These are phyloP conservation scores for Naso thynnoides DNA, from an alignment of 2,797 vertebrate genomes.

Conservation along the genomic window DNA sequence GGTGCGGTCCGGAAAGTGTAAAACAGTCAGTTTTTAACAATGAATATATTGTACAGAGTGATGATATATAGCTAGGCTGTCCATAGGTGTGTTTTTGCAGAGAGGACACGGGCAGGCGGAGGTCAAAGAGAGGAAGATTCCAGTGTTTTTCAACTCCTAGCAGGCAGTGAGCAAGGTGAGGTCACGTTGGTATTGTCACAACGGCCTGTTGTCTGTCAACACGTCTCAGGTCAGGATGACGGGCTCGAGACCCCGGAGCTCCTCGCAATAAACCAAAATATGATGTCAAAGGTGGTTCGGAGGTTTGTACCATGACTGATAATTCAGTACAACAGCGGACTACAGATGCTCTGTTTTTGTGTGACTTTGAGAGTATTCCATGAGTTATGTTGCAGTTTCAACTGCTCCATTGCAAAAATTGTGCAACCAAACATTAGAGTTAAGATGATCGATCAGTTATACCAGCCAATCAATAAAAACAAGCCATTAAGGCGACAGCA, in stretches of 20 bases:
- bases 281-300: background rate
- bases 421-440: background rate
- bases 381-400: background rate
- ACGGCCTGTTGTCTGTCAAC: slow-evolving; percentile 49
- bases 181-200: slow-evolving; percentile 4
- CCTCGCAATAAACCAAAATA: slow-evolving; percentile 8
- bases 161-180: background rate
- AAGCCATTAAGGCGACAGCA: too few relatives aligned
- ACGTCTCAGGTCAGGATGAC: slow-evolving; percentile 15
- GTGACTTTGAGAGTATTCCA: background rate
- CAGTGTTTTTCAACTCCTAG: background rate
- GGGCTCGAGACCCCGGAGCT: background rate
- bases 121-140: slow-evolving; percentile 7
- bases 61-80: background rate
- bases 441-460: background rate
- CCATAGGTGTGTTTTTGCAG: background rate
- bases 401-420: background rate
- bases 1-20: background rate
- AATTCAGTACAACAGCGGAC: too few relatives aligned
- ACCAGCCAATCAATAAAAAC: too few relatives aligned
- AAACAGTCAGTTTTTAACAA: background rate
- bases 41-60: background rate
- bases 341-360: background rate
- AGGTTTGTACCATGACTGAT: background rate
- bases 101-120: background rate